phyloP scores from a whole-genome alignment of 1,140 invertebrate genomes.

The Ceratosolen fusciceps region DNA sequence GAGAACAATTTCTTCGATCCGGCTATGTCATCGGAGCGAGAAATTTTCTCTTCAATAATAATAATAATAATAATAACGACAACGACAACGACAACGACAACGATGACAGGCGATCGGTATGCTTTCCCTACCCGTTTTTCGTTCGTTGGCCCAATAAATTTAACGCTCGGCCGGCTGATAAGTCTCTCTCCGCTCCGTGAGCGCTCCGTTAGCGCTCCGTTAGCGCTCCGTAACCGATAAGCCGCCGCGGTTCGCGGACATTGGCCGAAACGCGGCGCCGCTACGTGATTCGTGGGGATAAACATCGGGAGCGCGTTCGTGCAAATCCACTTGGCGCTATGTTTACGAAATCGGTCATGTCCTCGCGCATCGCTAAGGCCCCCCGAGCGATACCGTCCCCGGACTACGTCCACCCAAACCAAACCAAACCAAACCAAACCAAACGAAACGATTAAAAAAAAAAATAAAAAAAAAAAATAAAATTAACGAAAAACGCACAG shows the following conservation, averaged over 20 bases:
- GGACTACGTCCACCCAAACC: too few relatives aligned
- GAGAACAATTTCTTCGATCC: too few relatives aligned
- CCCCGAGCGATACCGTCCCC: not conserved
- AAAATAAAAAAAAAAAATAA: not conserved
- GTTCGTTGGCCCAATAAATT: too few relatives aligned
- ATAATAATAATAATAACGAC: too few relatives aligned
- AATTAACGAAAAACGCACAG: not conserved
- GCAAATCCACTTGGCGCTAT: not conserved
- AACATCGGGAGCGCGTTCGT: not conserved
- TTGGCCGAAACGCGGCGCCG: not conserved
- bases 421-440: too few relatives aligned
- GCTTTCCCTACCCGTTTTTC: too few relatives aligned
- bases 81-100: too few relatives aligned
- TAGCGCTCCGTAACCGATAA: not conserved
- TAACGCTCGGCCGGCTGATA: not conserved
- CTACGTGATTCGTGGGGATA: not conserved
- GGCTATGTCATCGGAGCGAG: too few relatives aligned
- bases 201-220: too few relatives aligned
- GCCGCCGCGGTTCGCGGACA: not conserved
- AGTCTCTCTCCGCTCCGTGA: too few relatives aligned
- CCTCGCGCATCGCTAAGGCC: not conserved
- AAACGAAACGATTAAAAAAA: not conserved
- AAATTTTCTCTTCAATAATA: too few relatives aligned
- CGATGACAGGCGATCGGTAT: too few relatives aligned
- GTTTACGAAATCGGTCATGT: slow-evolving; percentile 4